Evolutionary conservation across 2,888 invertebrate genomes (phyloP).

Genomic region (Acanthosepion esculentum): DNA sequence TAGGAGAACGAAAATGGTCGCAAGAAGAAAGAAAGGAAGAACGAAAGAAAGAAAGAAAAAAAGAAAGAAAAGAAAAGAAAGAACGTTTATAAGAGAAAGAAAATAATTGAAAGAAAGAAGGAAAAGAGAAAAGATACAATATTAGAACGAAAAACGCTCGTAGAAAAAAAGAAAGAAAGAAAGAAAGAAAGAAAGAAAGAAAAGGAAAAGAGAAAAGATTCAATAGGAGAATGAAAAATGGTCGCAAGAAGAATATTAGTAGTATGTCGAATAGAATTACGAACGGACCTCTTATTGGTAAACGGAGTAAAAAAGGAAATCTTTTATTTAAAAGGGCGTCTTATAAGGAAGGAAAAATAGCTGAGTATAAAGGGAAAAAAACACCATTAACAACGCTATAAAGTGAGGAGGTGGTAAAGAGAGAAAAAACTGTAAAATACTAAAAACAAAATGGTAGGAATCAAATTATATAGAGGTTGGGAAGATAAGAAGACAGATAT

Average conservation of each 20-base stretch:
- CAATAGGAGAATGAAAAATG: background rate
- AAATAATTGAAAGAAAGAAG: background rate
- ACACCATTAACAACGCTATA: background rate
- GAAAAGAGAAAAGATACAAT: background rate
- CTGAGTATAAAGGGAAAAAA: background rate
- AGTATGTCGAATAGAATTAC: no score
- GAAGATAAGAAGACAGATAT: no score
- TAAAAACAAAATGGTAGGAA: no score
- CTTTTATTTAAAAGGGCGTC: no score
- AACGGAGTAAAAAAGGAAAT: no score
- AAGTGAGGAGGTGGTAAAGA: no score
- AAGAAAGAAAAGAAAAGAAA: background rate
- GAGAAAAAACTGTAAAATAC: no score
- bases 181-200: background rate
- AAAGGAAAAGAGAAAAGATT: background rate
- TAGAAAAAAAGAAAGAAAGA: background rate
- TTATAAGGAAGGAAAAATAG: no score
- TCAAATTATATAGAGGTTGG: no score
- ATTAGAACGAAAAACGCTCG: background rate
- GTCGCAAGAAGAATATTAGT: no score
- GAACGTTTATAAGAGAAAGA: background rate
- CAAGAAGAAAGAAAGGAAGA: background rate
- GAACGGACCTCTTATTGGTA: no score
- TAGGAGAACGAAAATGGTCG: background rate
- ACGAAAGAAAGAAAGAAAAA: background rate